These are phyloP conservation scores for Eupithecia exiguata DNA, from an alignment of 2,888 invertebrate genomes.

Conservation along the genomic window DNA sequence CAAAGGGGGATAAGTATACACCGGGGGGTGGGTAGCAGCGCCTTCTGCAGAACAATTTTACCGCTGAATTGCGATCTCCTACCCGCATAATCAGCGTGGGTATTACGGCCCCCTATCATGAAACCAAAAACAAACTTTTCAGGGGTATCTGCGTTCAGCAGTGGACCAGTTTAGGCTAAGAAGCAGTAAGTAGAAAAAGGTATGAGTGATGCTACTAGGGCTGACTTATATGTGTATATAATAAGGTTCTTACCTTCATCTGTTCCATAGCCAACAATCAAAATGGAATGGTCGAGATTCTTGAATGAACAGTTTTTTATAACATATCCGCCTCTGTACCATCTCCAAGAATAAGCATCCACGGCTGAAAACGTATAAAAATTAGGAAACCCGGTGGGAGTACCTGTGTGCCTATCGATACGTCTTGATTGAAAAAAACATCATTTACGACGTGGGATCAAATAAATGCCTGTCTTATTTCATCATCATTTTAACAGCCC, in stretches of 20 bases:
- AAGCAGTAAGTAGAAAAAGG: not conserved
- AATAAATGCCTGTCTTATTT: too few species aligned
- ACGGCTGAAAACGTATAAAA: slow-evolving; percentile 1
- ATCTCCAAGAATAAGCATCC: not conserved
- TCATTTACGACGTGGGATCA: too few species aligned
- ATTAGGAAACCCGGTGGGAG: not conserved
- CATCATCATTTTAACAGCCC: not conserved
- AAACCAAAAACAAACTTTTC: too few species aligned
- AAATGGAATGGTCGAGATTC: slow-evolving; percentile 12
- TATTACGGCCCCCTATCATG: too few species aligned
- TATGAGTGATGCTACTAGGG: not conserved
- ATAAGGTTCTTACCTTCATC: slow-evolving; percentile 5
- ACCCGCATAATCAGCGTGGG: too few species aligned
- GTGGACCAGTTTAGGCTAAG: not conserved
- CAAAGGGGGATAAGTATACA: too few species aligned
- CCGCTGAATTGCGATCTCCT: too few species aligned
- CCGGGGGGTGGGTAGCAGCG: too few species aligned
- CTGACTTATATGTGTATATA: not conserved
- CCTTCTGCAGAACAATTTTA: too few species aligned
- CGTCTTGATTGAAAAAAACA: too few species aligned
- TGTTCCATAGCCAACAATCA: slow-evolving; percentile 31
- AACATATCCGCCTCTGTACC: not conserved
- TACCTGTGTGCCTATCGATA: too few species aligned
- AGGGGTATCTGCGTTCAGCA: too few species aligned
- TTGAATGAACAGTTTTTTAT: not conserved